Conservation (phyloP, 2,888 invertebrate genomes). For the Cryptosula pallasiana region DNA sequence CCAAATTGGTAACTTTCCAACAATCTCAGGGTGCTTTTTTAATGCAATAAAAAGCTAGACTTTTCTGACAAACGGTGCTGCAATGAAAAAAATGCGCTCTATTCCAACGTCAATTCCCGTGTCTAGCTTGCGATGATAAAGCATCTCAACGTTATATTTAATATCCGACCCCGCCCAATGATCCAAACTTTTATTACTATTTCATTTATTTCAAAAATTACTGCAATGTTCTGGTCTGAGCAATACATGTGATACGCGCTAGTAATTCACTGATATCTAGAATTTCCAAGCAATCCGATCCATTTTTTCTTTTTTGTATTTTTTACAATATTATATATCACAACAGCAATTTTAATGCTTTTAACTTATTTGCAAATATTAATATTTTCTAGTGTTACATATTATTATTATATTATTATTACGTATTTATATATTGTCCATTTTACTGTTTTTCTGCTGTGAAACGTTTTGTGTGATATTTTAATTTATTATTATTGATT, state of each 20-base stretch:
- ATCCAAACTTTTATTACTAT: too few species aligned
- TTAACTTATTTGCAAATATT: background rate
- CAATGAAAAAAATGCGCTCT: too few species aligned
- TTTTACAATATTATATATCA: background rate
- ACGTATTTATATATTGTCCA: background rate
- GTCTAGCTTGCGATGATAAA: too few species aligned
- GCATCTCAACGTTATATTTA: too few species aligned
- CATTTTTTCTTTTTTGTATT: conserved; percentile 12
- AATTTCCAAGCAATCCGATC: conserved; percentile 23
- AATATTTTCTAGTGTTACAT: background rate
- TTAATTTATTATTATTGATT: too few species aligned
- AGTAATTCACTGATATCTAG: background rate
- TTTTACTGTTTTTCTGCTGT: background rate
- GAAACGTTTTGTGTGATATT: background rate
- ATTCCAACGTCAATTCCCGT: too few species aligned
- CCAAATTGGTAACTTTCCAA: conserved; percentile 3
- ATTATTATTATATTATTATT: background rate
- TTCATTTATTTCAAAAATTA: too few species aligned
- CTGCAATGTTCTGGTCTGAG: background rate
- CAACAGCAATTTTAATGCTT: background rate
- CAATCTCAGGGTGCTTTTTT: background rate
- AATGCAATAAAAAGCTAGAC: background rate
- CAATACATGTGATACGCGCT: background rate
- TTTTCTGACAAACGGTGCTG: too few species aligned
- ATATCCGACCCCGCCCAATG: too few species aligned